Percentiles rank a stretch among this genome's conserved stretches.
Evolutionary conservation across 2,797 vertebrate genomes (phyloP).

Genomic region (Peromyscus eremicus): DNA sequence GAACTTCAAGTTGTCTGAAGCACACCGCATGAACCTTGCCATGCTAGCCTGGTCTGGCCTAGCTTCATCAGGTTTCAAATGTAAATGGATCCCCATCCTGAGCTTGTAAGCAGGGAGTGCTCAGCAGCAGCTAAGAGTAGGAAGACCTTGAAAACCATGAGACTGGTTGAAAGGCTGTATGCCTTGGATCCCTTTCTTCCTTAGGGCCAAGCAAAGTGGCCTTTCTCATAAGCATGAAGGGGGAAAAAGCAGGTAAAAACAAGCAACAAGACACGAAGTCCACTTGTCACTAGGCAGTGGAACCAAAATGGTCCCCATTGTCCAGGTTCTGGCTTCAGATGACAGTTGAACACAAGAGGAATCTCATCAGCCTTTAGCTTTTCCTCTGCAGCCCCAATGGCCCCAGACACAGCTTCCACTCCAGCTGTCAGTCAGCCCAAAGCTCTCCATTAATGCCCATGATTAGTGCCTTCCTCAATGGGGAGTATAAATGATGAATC

Average conservation of each 20-base stretch:
- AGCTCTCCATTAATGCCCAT: conserved; percentile 57
- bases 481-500: conserved; percentile 74
- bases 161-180: not conserved
- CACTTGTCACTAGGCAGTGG: conserved; percentile 35
- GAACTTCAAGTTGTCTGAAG: not conserved
- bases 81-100: not conserved
- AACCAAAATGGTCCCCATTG: conserved; percentile 25
- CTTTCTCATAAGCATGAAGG: not conserved
- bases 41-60: not conserved
- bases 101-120: not conserved
- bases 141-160: not conserved
- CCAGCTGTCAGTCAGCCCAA: conserved; percentile 70
- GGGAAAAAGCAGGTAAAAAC: not conserved
- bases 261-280: not conserved
- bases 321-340: not conserved
- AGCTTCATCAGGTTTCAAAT: not conserved
- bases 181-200: conserved; percentile 15
- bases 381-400: conserved; percentile 18
- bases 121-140: not conserved
- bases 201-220: not conserved
- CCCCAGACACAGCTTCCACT: conserved; percentile 31
- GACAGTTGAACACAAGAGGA: conserved; percentile 66
- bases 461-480: conserved; percentile 72
- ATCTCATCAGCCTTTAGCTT: conserved; percentile 66
- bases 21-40: not conserved